Base-by-base conservation (phyloP, 2,888 invertebrate genomes). In the Keiferia lycopersicella region DNA sequence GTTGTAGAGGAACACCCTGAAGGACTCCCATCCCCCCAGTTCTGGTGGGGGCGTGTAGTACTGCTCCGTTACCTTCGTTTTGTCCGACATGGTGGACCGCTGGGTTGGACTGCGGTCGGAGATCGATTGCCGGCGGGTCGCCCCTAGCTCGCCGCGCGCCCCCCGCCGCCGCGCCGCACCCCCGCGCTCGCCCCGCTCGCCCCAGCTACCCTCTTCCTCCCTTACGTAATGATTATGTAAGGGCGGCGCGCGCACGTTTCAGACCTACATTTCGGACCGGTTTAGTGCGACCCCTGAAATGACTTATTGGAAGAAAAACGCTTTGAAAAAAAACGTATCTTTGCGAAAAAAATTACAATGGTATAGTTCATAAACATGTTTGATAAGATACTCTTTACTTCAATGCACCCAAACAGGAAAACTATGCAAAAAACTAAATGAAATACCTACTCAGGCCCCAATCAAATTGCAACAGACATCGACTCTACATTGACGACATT, bases 1-100 rank as follows among this genome's bases (percentile, higher is more conserved):
- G 93, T 98, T 97, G 96, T 96, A 98, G 73, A 98, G 86, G 93
- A 98, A 98, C 81, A 94, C 92, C 87, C 93, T 94, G 92, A 97
- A 95, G 79, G 95, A 93, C 91, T 97, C 96, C 96, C 97, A 97
- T 94, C 94, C 94, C 73, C 96, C 95, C 77, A 96, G 93, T 83
- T 95, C 95, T 68, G 96, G 95, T 75, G 96, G 96, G 74, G 95
- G 95, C 79, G 95, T 87, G 88, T 96, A 96, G 89, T 94, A 96
- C 90, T 96, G 95, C 84, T 95, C 95, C 66, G 79, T 82, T 80
- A 94, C 94, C 86, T 95, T 95, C 48, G 78, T 89, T 92, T 96
- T 96, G 93, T 95, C 96, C 88, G 96, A 95, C 94, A 96, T 95
- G 83, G 75, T 88, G 34, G 82, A 84, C 80, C 79, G 86, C 86